Conservation (phyloP, 2,113 vertebrate genomes). For the Gobiocypris rarus region DNA sequence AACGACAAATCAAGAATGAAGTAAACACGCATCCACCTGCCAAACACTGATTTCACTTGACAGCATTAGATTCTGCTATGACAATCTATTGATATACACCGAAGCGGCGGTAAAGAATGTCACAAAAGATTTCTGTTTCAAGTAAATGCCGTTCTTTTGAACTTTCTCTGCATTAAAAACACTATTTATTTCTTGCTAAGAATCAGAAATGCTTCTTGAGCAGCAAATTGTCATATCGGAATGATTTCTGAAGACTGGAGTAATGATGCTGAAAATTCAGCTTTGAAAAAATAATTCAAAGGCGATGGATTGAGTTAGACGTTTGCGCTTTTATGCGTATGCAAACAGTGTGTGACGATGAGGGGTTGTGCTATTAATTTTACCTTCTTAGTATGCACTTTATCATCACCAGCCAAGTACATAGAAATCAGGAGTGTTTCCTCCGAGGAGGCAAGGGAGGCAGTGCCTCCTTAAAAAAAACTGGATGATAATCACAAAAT, state of each 20-base stretch:
- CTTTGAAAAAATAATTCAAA: too few species aligned
- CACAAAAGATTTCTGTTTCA: neutral
- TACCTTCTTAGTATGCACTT: neutral
- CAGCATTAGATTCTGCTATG: neutral
- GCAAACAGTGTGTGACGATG: too few species aligned
- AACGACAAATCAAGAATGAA: constrained; percentile 9
- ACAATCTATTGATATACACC: too few species aligned
- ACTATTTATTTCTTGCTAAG: too few species aligned
- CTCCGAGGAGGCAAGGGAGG: too few species aligned
- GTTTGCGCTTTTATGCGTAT: too few species aligned
- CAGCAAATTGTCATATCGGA: neutral
- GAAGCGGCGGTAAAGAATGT: neutral
- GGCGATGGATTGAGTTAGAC: too few species aligned
- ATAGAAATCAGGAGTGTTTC: too few species aligned
- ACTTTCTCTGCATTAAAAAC: neutral
- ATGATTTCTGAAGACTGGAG: neutral
- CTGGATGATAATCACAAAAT: too few species aligned
- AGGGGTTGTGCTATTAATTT: too few species aligned
- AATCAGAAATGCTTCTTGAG: neutral
- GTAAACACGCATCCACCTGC: constrained; percentile 6
- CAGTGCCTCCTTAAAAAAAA: too few species aligned
- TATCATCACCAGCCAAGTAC: neutral
- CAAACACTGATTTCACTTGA: neutral
- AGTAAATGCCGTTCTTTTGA: neutral
- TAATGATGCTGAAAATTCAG: neutral